Evolutionary conservation across 2,113 vertebrate species (phyloP).

Genomic region (Paedocypris sp.): DNA sequence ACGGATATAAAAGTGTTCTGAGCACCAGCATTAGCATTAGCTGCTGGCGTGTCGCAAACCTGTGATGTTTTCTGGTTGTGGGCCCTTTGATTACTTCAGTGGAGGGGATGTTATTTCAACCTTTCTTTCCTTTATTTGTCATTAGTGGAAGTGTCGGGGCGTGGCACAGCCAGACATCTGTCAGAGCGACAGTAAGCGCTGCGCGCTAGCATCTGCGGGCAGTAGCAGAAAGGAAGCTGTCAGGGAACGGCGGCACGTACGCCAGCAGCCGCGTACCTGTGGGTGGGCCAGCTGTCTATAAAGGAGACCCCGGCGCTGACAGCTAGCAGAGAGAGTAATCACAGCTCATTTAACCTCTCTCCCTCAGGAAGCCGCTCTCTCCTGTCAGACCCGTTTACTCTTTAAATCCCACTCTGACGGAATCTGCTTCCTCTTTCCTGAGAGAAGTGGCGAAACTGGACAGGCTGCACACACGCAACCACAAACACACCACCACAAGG

Average conservation of each 20-base stretch:
- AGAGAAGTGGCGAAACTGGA: slow-evolving; percentile 41
- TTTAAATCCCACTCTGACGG: slow-evolving; percentile 49
- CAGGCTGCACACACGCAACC: background rate
- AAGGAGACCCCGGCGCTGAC: slow-evolving; percentile 48
- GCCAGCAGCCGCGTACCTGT: slow-evolving; percentile 53
- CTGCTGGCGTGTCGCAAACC: slow-evolving; percentile 28
- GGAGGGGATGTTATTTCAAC: slow-evolving; percentile 41
- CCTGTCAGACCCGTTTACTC: slow-evolving; percentile 58
- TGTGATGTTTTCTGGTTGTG: slow-evolving; percentile 26
- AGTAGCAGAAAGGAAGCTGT: slow-evolving; percentile 51
- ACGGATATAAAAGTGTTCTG: slow-evolving; percentile 19
- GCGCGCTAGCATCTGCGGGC: slow-evolving; percentile 40
- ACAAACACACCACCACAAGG: slow-evolving; percentile 21
- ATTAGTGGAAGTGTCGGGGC: slow-evolving; percentile 23
- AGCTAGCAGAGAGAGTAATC: slow-evolving; percentile 41
- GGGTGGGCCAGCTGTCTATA: slow-evolving; percentile 59
- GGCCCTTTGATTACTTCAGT: slow-evolving; percentile 40
- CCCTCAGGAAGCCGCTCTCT: slow-evolving; percentile 46
- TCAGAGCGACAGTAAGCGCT: slow-evolving; percentile 41
- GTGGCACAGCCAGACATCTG: slow-evolving; percentile 41
- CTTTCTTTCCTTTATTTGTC: slow-evolving; percentile 42
- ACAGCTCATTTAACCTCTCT: slow-evolving; percentile 34
- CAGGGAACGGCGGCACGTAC: slow-evolving; percentile 33
- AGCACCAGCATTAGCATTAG: slow-evolving; percentile 28
- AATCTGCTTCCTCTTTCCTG: slow-evolving; percentile 40